Conservation (phyloP, 1,140 invertebrate species). For the Drosophila elegans region DNA sequence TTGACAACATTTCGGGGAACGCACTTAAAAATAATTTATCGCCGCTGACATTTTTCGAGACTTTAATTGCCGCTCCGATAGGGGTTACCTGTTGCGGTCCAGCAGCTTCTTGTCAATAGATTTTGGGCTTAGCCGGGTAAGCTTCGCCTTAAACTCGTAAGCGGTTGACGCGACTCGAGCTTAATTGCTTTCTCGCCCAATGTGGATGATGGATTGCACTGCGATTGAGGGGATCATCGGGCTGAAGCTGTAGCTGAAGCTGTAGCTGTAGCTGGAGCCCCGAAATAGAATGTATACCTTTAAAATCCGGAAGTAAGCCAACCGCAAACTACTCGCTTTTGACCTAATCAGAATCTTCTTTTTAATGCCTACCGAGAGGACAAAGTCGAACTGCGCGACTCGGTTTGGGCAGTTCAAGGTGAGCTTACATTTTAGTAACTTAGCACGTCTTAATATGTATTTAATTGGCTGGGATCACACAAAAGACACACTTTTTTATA, state of each 20-base stretch:
- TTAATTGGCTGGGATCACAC: neutral
- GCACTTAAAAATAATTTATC: constrained; percentile 80
- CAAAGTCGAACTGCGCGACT: neutral
- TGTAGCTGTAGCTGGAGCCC: neutral
- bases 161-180: constrained; percentile 62
- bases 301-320: constrained; percentile 9
- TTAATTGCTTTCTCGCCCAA: constrained; percentile 63
- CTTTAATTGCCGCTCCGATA: constrained; percentile 70
- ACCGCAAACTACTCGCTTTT: neutral
- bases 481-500: constrained; percentile 1
- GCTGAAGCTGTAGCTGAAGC: no score
- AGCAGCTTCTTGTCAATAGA: constrained; percentile 60
- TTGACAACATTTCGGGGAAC: constrained; percentile 80
- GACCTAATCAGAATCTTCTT: neutral
- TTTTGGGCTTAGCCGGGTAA: constrained; percentile 43
- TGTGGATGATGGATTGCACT: constrained; percentile 57
- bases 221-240: constrained; percentile 1
- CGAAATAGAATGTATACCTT: neutral
- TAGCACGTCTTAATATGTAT: neutral
- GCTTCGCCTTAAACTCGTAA: constrained; percentile 53
- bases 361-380: neutral
- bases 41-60: constrained; percentile 77
- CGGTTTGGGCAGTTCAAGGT: constrained; percentile 4
- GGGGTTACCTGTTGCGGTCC: constrained; percentile 49
- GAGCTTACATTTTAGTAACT: neutral